Evolutionary conservation across 2,797 vertebrate species (phyloP).

Genomic region (Paramormyrops hopkinsi): DNA sequence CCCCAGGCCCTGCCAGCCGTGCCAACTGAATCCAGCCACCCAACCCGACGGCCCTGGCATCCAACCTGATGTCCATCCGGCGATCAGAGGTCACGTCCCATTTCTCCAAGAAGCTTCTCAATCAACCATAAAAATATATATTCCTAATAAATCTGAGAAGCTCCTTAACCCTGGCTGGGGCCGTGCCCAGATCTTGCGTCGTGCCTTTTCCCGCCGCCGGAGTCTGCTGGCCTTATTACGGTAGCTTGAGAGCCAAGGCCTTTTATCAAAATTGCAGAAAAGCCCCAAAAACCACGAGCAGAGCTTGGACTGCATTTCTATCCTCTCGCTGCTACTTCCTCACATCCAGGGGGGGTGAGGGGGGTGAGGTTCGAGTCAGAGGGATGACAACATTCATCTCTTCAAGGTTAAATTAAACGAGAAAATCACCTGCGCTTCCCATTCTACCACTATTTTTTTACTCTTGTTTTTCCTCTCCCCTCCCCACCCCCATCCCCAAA

Average conservation of each 20-base stretch:
- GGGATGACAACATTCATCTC: not conserved
- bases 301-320: not conserved
- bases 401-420: constrained; percentile 20
- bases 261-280: not conserved
- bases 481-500: not conserved
- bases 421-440: constrained; percentile 1
- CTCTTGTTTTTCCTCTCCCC: not conserved
- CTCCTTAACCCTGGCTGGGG: not conserved
- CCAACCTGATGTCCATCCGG: not conserved
- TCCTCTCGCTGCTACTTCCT: not conserved
- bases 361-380: not conserved
- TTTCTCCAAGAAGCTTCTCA: not conserved
- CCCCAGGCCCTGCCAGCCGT: not conserved
- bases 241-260: not conserved
- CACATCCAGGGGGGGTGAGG: not conserved
- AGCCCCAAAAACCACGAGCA: not conserved
- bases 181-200: not conserved
- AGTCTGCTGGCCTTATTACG: not conserved
- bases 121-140: not conserved
- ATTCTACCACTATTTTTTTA: not conserved
- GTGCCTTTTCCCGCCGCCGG: not conserved
- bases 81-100: not conserved
- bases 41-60: not conserved
- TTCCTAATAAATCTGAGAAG: not conserved
- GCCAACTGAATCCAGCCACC: not conserved